Percentiles rank a stretch among this genome's conserved stretches.
Evolutionary conservation across 2,113 vertebrate species (phyloP).

Genomic region (Guaruba guarouba): DNA sequence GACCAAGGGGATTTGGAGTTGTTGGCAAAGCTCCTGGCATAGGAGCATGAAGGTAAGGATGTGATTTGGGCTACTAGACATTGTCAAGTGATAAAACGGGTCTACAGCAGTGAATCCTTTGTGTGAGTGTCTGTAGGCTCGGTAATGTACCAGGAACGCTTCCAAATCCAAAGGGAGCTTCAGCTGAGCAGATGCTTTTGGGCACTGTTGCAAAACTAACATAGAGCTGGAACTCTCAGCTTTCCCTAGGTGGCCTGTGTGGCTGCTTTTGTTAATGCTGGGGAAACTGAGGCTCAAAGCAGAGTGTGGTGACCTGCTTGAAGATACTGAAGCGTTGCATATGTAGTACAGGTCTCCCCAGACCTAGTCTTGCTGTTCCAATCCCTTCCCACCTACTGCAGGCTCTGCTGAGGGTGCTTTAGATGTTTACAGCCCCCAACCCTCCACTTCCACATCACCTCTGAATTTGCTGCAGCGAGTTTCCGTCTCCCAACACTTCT

Average conservation of each 20-base stretch:
- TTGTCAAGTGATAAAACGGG: accelerated
- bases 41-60: accelerated
- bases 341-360: not conserved
- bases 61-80: not conserved
- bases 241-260: accelerated
- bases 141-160: not conserved
- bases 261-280: not conserved
- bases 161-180: not conserved
- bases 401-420: not conserved
- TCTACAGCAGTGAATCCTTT: not conserved
- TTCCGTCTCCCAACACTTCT: not conserved
- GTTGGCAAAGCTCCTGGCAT: not conserved
- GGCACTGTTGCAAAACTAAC: not conserved
- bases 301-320: not conserved
- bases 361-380: not conserved
- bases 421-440: not conserved
- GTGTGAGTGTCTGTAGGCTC: not conserved
- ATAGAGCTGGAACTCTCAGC: accelerated
- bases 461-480: not conserved
- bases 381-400: not conserved
- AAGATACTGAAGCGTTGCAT: not conserved
- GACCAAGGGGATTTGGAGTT: not conserved
- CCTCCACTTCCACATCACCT: not conserved
- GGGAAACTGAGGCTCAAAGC: not conserved
- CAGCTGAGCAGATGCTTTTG: accelerated